These are phyloP conservation scores for Eptatretus burgeri DNA, from an alignment of 2,113 vertebrate genomes.

Conservation along the genomic window DNA sequence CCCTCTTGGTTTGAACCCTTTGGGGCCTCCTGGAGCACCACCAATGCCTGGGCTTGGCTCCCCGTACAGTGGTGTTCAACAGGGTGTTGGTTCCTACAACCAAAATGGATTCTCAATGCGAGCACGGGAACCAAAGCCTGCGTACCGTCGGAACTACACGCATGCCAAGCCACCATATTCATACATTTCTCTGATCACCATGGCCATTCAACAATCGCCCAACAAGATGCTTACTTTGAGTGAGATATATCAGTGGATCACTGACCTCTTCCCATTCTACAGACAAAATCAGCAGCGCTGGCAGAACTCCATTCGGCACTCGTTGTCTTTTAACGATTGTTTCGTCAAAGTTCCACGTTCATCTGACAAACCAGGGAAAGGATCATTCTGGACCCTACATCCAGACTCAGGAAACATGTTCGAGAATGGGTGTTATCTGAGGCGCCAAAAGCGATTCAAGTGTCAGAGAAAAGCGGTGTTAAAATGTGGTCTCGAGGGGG, in stretches of 20 bases:
- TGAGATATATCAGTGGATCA: constrained; percentile 15
- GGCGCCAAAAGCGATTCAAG: constrained; percentile 14
- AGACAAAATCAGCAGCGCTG: constrained; percentile 15
- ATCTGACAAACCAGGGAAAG: constrained; percentile 14
- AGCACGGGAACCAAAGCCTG: neutral
- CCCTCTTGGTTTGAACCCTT: too few species aligned
- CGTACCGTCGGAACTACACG: constrained; percentile 12
- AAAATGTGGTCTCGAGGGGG: neutral
- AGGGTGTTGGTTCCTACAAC: too few species aligned
- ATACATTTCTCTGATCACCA: constrained; percentile 14
- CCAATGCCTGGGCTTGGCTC: too few species aligned
- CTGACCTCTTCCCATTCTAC: constrained; percentile 15
- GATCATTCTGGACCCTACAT: constrained; percentile 14
- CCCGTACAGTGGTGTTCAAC: too few species aligned
- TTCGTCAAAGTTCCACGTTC: constrained; percentile 14
- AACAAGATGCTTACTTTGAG: constrained; percentile 14
- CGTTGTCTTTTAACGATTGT: constrained; percentile 14
- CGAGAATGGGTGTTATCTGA: constrained; percentile 14
- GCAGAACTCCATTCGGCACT: constrained; percentile 13
- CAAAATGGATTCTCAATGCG: too few species aligned
- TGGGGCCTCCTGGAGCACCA: too few species aligned
- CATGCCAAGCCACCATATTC: constrained; percentile 14
- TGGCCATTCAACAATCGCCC: constrained; percentile 14
- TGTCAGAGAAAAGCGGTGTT: constrained; percentile 8
- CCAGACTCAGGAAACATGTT: constrained; percentile 15